Conservation (phyloP, 2,797 vertebrate genomes). For the Todus mexicanus region DNA sequence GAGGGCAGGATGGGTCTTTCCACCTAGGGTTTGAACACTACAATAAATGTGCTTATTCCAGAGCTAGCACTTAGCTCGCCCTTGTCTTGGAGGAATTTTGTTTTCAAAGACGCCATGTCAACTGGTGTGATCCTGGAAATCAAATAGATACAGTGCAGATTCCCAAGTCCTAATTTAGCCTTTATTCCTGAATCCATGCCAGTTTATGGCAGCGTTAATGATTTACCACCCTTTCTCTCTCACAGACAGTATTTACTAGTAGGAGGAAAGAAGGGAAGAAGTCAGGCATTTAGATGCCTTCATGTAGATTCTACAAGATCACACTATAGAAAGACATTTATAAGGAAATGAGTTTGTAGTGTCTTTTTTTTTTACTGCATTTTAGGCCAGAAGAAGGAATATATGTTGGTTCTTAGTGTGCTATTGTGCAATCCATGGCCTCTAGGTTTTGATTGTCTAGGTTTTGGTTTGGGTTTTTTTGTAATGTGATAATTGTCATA, state of each 20-base stretch:
- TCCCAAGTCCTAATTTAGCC: not conserved
- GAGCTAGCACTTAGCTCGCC: not conserved
- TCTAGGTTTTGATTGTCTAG: not conserved
- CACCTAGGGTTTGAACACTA: not conserved
- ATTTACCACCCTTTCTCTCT: not conserved
- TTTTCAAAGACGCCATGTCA: not conserved
- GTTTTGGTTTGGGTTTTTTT: too few relatives aligned
- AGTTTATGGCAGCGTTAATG: not conserved
- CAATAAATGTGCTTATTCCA: not conserved
- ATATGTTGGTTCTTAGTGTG: not conserved
- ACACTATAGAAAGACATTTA: not conserved
- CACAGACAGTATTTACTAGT: not conserved
- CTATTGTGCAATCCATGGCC: not conserved
- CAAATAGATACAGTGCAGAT: not conserved
- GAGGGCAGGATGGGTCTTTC: not conserved
- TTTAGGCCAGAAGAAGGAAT: not conserved
- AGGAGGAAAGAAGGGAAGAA: not conserved
- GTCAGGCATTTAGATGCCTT: too few relatives aligned
- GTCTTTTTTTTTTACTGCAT: accelerated
- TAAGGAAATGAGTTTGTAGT: not conserved
- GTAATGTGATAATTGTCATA: not conserved
- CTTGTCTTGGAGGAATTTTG: not conserved
- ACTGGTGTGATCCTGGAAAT: not conserved
- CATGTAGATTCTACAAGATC: too few relatives aligned
- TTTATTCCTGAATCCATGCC: not conserved